phyloP scores from a whole-genome alignment of 2,113 vertebrate genomes.

The Steatornis caripensis region DNA sequence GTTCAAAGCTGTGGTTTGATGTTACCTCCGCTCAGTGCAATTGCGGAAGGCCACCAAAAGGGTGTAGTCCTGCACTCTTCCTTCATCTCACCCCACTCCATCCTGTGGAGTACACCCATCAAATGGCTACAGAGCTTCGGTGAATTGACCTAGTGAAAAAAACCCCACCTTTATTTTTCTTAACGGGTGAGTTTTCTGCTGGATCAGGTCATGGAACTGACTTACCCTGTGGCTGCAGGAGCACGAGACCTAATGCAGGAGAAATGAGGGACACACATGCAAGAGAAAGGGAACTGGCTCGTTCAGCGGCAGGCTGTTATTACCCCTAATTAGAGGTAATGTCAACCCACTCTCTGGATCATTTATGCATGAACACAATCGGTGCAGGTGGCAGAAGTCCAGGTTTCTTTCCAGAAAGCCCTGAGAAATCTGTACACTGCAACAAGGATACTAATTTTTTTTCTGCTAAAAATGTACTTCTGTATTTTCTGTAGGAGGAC shows the following conservation, averaged over 20 bases:
- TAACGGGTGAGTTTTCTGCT: not conserved
- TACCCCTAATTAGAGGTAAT: slow-evolving; percentile 47
- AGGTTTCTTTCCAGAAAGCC: slow-evolving; percentile 34
- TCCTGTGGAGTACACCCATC: not conserved
- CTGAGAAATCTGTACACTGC: not conserved
- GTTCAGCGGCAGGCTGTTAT: slow-evolving; percentile 22
- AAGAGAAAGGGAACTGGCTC: not conserved
- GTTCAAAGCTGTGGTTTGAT: not conserved
- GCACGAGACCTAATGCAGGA: not conserved
- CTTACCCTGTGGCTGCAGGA: not conserved
- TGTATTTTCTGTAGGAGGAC: slow-evolving; percentile 16
- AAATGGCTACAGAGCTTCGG: not conserved
- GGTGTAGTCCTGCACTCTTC: slow-evolving; percentile 55
- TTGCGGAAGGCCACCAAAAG: slow-evolving; percentile 42
- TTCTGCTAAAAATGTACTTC: slow-evolving; percentile 17
- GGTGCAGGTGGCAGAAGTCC: slow-evolving; percentile 39
- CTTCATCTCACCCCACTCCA: not conserved
- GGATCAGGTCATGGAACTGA: not conserved
- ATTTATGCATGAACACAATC: slow-evolving; percentile 49
- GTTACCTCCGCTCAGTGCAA: not conserved
- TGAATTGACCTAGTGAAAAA: not conserved
- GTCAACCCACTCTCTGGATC: slow-evolving; percentile 48
- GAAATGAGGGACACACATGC: not conserved
- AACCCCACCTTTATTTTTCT: not conserved
- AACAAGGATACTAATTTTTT: not conserved